Base-by-base conservation (phyloP, 2,888 invertebrate genomes). In the Meghimatium bilineatum region DNA sequence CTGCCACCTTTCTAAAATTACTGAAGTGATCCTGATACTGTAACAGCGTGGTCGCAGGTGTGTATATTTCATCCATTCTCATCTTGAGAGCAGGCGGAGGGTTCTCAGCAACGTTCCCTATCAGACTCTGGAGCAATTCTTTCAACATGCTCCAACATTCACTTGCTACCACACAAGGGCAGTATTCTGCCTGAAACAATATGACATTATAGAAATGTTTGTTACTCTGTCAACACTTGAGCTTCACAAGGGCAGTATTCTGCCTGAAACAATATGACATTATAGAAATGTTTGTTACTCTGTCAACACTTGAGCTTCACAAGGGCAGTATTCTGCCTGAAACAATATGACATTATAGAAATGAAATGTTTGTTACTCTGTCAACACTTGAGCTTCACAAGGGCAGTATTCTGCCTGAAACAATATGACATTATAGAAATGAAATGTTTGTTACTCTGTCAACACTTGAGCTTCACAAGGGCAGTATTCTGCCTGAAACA, bases 11-110 rank as follows among this genome's bases (percentile, higher is more conserved):
- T 84, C 97, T 95, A 90, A 97, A 97, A 83, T 96, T 96, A 86
- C 96, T 96, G 92, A 98, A 98, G 92, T 98, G 97, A 94, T 98
- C 98, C 91, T 98, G 95, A 93, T 98, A 98, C 93, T 98, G 98
- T 89, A 97, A 97, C 86, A 98, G 96, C 0, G 98, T 98, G 93
- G 98, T 98, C 89, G 97, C 96, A 0, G 98, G 97, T 49, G 96
- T 96, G 93, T 97, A 98, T 82, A 96, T 95, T 79, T 97, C 97
- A 91, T 96, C 97, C 96, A 97, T 96, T 87, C 96, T 95, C 89
- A 91, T 96, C 96, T 88, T 96, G 95, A 12, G 97, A 96, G 0
- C 96, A 95, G 83, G 95, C 95, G 86, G 96, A 3, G 91, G 91
- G 32, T 85, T 89, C 34, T 92, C 91, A 3, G 96, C 95, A 0